Percentiles rank a stretch among this genome's conserved stretches.
Evolutionary conservation across 2,113 vertebrate genomes (phyloP).

Genomic region (Nycticryphes semicollaris): DNA sequence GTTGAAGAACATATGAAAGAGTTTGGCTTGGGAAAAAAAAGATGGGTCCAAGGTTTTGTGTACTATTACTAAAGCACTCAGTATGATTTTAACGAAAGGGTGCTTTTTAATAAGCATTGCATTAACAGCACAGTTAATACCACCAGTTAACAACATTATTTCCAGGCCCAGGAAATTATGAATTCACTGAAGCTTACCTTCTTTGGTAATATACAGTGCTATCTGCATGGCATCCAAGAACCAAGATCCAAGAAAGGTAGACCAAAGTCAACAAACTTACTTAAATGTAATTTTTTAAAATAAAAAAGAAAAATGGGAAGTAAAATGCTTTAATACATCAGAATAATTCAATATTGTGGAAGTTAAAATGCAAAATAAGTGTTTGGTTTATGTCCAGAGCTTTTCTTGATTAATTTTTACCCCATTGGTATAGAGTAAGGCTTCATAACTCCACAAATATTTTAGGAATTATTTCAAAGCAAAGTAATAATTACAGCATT

Average conservation of each 20-base stretch:
- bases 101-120: not conserved
- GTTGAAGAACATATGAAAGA: not conserved
- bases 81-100: not conserved
- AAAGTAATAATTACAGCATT: constrained; percentile 5
- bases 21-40: not conserved
- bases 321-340: constrained; percentile 14
- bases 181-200: not conserved
- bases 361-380: not conserved
- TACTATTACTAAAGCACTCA: not conserved
- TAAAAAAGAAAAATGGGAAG: constrained; percentile 19
- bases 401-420: constrained; percentile 6
- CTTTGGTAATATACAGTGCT: not conserved
- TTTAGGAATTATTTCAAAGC: not conserved
- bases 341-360: not conserved
- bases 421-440: not conserved
- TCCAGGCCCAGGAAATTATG: not conserved
- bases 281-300: constrained; percentile 16
- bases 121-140: not conserved
- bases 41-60: not conserved
- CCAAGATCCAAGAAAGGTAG: not conserved
- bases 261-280: not conserved
- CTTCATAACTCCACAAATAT: not conserved
- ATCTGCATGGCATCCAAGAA: not conserved
- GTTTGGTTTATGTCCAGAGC: not conserved
- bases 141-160: not conserved